phyloP scores from a whole-genome alignment of 2,888 invertebrate species.

The Amphipoea lucens region DNA sequence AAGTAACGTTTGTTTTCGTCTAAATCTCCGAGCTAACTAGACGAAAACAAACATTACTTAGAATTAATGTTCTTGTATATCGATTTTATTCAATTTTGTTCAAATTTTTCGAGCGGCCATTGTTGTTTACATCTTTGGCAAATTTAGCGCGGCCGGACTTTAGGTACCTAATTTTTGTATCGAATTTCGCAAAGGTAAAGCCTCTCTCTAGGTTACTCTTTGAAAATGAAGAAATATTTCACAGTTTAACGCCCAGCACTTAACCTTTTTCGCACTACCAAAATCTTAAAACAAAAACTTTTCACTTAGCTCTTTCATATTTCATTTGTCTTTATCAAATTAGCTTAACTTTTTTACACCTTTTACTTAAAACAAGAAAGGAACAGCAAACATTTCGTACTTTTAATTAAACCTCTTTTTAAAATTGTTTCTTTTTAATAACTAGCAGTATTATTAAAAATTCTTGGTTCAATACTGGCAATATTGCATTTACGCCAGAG shows the following conservation, averaged over 20 bases:
- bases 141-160: too few species aligned
- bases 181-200: neutral
- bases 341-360: slow-evolving; percentile 36
- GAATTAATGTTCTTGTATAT: too few species aligned
- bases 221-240: slow-evolving; percentile 13
- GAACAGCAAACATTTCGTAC: slow-evolving; percentile 45
- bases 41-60: too few species aligned
- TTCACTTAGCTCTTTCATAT: slow-evolving; percentile 32
- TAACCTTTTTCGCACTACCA: slow-evolving; percentile 21
- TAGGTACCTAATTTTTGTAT: neutral
- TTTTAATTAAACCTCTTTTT: slow-evolving; percentile 53
- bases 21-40: too few species aligned
- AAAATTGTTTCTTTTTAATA: slow-evolving; percentile 52
- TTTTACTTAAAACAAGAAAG: slow-evolving; percentile 37
- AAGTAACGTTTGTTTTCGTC: too few species aligned
- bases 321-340: slow-evolving; percentile 47
- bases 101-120: too few species aligned
- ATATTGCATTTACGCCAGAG: slow-evolving; percentile 58
- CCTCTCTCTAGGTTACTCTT: neutral
- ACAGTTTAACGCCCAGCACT: slow-evolving; percentile 13
- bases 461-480: slow-evolving; percentile 53
- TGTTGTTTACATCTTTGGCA: too few species aligned
- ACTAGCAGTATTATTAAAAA: slow-evolving; percentile 57
- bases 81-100: too few species aligned
- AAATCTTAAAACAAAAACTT: slow-evolving; percentile 26